Evolutionary conservation across 2,888 invertebrate genomes (phyloP).

Genomic region (Crepidodera aurea): DNA sequence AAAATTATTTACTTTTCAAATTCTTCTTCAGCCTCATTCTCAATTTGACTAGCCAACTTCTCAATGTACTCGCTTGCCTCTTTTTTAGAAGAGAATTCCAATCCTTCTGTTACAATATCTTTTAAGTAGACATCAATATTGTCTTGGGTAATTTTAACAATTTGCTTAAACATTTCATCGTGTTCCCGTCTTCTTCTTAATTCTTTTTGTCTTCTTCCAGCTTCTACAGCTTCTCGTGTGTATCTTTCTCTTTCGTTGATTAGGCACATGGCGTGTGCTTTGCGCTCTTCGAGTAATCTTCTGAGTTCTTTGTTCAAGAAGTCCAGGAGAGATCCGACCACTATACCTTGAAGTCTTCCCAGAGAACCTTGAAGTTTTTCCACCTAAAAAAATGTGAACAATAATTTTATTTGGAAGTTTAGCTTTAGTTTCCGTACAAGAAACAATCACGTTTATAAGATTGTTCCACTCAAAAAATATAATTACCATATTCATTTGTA

Average conservation of each 20-base stretch:
- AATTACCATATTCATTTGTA: constrained; percentile 46
- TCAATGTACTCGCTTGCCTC: constrained; percentile 66
- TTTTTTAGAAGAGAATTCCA: constrained; percentile 66
- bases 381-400: constrained; percentile 63
- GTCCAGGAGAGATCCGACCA: constrained; percentile 75
- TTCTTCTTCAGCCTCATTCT: constrained; percentile 64
- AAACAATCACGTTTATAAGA: too few relatives aligned
- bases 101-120: constrained; percentile 69
- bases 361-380: constrained; percentile 69
- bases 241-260: constrained; percentile 80
- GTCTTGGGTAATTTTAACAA: constrained; percentile 68
- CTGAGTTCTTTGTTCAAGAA: constrained; percentile 81
- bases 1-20: too few relatives aligned
- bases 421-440: not conserved
- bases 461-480: too few relatives aligned
- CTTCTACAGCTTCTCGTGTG: constrained; percentile 81
- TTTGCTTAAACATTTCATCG: constrained; percentile 81
- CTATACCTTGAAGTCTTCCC: constrained; percentile 75
- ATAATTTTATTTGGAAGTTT: not conserved
- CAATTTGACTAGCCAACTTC: constrained; percentile 66
- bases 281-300: constrained; percentile 78
- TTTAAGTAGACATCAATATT: constrained; percentile 71
- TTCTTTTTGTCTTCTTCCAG: constrained; percentile 80
- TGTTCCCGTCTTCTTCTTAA: constrained; percentile 75
- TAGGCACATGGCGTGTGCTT: constrained; percentile 80